Conservation (phyloP, 2,797 vertebrate species). For the Apogon talboti region DNA sequence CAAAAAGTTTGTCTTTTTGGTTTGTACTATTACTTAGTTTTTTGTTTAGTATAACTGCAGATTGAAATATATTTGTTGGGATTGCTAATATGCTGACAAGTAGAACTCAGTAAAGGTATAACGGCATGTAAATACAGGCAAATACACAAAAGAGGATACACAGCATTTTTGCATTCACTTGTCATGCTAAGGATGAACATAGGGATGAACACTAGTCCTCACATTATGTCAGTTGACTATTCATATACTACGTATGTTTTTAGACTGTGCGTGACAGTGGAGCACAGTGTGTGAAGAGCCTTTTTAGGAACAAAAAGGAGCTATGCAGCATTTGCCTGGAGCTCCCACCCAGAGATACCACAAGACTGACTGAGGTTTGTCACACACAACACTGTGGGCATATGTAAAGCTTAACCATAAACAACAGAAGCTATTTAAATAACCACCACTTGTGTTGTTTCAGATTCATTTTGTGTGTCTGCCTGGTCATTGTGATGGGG, state of each 20-base stretch:
- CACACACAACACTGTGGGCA: background rate
- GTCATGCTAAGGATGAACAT: background rate
- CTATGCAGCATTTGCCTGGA: slow-evolving; percentile 88
- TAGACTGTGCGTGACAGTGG: slow-evolving; percentile 90
- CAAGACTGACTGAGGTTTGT: slow-evolving; percentile 87
- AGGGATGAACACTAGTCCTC: background rate
- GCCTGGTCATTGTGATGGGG: slow-evolving; percentile 80
- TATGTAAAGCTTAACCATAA: background rate
- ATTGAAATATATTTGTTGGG: background rate
- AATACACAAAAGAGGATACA: background rate
- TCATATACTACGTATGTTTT: slow-evolving; percentile 44
- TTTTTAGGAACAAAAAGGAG: slow-evolving; percentile 91
- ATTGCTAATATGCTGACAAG: background rate
- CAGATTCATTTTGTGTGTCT: slow-evolving; percentile 86
- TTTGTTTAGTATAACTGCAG: background rate
- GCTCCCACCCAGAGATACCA: slow-evolving; percentile 81
- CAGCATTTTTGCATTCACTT: background rate
- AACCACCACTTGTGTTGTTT: slow-evolving; percentile 40
- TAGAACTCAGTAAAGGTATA: background rate
- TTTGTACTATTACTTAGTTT: background rate
- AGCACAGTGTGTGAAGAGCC: slow-evolving; percentile 86
- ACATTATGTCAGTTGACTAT: background rate
- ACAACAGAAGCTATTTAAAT: slow-evolving; percentile 3
- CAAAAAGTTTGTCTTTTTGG: background rate
- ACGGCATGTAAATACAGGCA: background rate